Base-by-base conservation (phyloP, 2,113 vertebrate genomes). In the Apaloderma vittatum region DNA sequence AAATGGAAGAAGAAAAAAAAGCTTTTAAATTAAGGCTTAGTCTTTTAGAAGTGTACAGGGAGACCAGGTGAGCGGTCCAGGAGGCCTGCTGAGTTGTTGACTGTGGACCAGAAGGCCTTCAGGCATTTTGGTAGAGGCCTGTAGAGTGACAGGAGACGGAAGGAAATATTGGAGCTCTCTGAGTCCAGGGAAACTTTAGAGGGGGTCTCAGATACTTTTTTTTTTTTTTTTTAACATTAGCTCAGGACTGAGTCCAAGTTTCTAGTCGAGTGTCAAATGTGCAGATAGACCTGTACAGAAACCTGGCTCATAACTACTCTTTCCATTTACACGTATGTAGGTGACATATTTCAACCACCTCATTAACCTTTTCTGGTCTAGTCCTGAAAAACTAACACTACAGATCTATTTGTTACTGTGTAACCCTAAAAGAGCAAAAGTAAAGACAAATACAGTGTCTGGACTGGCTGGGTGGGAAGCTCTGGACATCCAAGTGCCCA, bases 21-120 rank as follows among this genome's bases (percentile, higher is more conserved):
- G 16, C 21, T 68, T 68, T 82, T 78, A 51, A 75, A 34, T 72
- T 67, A 72, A 88, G 15, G 14, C 19, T 68, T 6, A 48, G 37
- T 74, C 55, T 91, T 78, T 72, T 20, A 79, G 49, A 86, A 94
- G 23, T 54, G 15, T 26, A 49, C 18, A 45, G 32, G 37, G 86
- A 95, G 40, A 46, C 58, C 85, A 96, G 93, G 90, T 96, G 71
- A 90, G 15, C 74, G 70, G 61, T 67, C 29, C 32, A 73, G 77
- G 81, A 84, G 61, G 74, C 34, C 70, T 77, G 19, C 15, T 11
- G 58, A 49, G 30, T 57, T 72, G 36, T 81, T 94, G 70, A 66
- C 2, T 1, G 9, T 16, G 26, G 75, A 61, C 89, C 84, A 94
- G 52, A 49, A 76, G 30, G 24, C 82, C 1, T 6, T 24, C 17